These are phyloP conservation scores for Ceratina australensis DNA, from an alignment of 1,140 invertebrate genomes.

Conservation along the genomic window DNA sequence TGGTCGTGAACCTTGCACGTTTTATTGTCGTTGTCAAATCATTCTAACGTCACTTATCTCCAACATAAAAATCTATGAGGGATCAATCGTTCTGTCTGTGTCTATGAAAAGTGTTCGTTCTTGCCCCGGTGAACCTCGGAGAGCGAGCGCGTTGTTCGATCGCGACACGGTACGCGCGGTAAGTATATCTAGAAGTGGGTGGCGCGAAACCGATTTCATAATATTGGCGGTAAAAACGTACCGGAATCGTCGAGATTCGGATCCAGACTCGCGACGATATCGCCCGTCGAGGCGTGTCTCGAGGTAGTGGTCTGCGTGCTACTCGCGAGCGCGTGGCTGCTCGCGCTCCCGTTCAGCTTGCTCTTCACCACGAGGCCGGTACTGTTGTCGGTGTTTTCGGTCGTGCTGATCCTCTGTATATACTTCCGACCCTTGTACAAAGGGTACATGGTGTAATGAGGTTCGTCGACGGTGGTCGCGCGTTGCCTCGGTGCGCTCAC, in stretches of 20 bases:
- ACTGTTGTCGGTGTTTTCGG: slow-evolving; percentile 65
- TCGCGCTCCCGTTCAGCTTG: slow-evolving; percentile 77
- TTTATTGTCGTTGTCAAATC: not conserved
- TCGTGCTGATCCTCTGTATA: slow-evolving; percentile 70
- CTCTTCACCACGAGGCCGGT: slow-evolving; percentile 71
- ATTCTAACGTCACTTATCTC: no score
- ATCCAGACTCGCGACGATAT: slow-evolving; percentile 79
- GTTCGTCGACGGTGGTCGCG: slow-evolving; percentile 72
- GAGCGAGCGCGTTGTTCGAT: slow-evolving; percentile 12
- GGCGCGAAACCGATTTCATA: slow-evolving; percentile 77
- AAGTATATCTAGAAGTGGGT: slow-evolving; percentile 74
- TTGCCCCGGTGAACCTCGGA: not conserved
- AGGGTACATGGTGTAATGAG: slow-evolving; percentile 72
- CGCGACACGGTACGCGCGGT: slow-evolving; percentile 20
- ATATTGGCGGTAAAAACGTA: slow-evolving; percentile 84
- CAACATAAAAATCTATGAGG: no score
- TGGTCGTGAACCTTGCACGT: not conserved
- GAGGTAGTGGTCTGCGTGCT: slow-evolving; percentile 71
- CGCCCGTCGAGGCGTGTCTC: slow-evolving; percentile 77
- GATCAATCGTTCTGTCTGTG: not conserved
- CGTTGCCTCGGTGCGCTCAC: slow-evolving; percentile 63
- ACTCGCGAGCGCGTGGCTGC: slow-evolving; percentile 74
- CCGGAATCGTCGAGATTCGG: slow-evolving; percentile 84
- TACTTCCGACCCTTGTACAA: slow-evolving; percentile 74
- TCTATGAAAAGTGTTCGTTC: not conserved